Base-by-base conservation (phyloP, 53 echinoderm and acorn worm species). In the Holothuria leucospilota region DNA sequence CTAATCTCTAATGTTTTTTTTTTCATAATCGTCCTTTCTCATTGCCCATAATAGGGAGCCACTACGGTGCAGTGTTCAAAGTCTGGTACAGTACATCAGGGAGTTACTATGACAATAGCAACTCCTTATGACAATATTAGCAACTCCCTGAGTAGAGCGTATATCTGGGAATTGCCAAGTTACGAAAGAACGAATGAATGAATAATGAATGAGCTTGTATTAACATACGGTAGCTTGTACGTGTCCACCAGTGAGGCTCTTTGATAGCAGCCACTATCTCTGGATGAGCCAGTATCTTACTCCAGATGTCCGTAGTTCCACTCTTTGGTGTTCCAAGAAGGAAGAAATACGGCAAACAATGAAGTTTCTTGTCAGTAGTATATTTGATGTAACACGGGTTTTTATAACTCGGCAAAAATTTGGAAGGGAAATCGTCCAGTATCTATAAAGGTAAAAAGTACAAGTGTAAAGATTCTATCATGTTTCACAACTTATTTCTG, bases 231-330 rank as follows among this genome's bases (percentile, higher is more conserved):
- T 86, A 51, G 13, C 91, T 87, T 69, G 59, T 40, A 21, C 91
- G 71, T 11, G 91, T 68, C 91, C 91, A 91, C 91, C 91, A 91
- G 75, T 91, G 91, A 74, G 87, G 87, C 40, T 91, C 91, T n/a
- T 91, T 91, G 1, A 62, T 56, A 11, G 34, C 51, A 58, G 5
- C 24, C 18, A 78, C 59, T 16, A 91, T 51, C 70, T 87, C 62
- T 13, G 82, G 87, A 59, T 91, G 91, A 6, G n/a, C 23, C 15
- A 73, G 63, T 11, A 91, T 63, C 41, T 91, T 91, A 34, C 34
- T 2, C 34, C 34, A 34, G 34, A 34, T 34, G 34, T 3, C 34
- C 34, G 34, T 34, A 2, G 34, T 29, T 66, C 67, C 87, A 63
- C 83, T 73, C 73, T 91, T 91, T 62, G 91, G 91, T 70, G 87